Conservation (phyloP, 53 echinoderm and acorn worm species). For the Zoroaster sp. region DNA sequence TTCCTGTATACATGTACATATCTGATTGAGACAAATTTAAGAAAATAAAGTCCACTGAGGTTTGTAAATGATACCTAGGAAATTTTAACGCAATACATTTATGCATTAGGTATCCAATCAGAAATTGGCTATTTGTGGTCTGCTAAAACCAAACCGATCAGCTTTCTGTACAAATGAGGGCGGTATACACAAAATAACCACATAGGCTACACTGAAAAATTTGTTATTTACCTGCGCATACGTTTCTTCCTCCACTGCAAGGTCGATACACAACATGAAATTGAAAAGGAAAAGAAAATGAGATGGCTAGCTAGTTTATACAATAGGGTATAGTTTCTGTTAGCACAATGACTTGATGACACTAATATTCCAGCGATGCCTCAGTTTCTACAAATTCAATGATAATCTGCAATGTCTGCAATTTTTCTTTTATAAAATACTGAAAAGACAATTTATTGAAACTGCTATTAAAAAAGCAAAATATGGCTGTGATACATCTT, state of each 20-base stretch:
- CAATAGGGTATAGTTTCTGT: background rate
- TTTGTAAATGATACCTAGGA: background rate
- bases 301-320: background rate
- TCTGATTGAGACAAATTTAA: too few species aligned
- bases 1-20: too few species aligned
- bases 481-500: too few species aligned
- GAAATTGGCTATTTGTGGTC: background rate
- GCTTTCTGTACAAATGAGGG: background rate
- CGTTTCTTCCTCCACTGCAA: constrained; percentile 55
- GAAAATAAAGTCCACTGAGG: background rate
- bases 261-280: background rate
- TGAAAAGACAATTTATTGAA: too few species aligned
- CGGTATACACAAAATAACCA: background rate
- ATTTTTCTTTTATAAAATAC: too few species aligned
- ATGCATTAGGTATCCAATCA: background rate
- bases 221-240: constrained; percentile 17
- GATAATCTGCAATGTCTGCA: too few species aligned
- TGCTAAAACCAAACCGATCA: background rate
- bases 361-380: background rate
- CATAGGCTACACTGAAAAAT: background rate
- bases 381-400: background rate
- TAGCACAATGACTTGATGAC: too few species aligned
- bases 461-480: too few species aligned
- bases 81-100: background rate
- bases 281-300: too few species aligned